Conservation (phyloP, 1,140 invertebrate genomes). For the Eueides isabella region DNA sequence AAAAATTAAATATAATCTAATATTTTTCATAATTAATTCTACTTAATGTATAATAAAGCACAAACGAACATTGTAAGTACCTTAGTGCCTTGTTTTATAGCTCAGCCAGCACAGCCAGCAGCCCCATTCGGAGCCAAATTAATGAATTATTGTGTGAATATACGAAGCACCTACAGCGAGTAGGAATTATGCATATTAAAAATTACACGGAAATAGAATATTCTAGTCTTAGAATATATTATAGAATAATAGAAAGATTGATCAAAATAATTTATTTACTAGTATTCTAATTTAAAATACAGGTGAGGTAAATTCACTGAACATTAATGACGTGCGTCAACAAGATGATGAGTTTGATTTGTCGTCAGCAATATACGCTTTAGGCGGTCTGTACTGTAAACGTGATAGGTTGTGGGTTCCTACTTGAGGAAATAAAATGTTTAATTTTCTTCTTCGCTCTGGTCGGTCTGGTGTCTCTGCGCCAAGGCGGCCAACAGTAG, state of each 20-base stretch:
- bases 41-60: not conserved
- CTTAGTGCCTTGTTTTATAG: conserved; percentile 23
- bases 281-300: not conserved
- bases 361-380: no score
- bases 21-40: not conserved
- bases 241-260: not conserved
- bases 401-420: no score
- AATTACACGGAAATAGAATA: not conserved
- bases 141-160: conserved; percentile 26
- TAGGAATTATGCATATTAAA: conserved; percentile 21
- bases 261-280: not conserved
- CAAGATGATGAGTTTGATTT: no score
- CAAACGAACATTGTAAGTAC: conserved; percentile 23
- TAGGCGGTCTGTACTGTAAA: no score
- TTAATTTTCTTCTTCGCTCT: no score
- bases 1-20: no score
- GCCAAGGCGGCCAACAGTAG: no score
- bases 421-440: no score
- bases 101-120: conserved; percentile 12
- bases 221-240: not conserved
- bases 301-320: not conserved
- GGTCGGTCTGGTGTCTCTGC: no score
- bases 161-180: conserved; percentile 21
- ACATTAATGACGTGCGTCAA: no score
- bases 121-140: not conserved